These are phyloP conservation scores for Brachypteracias leptosomus DNA, from an alignment of 2,113 vertebrate genomes.

Conservation along the genomic window DNA sequence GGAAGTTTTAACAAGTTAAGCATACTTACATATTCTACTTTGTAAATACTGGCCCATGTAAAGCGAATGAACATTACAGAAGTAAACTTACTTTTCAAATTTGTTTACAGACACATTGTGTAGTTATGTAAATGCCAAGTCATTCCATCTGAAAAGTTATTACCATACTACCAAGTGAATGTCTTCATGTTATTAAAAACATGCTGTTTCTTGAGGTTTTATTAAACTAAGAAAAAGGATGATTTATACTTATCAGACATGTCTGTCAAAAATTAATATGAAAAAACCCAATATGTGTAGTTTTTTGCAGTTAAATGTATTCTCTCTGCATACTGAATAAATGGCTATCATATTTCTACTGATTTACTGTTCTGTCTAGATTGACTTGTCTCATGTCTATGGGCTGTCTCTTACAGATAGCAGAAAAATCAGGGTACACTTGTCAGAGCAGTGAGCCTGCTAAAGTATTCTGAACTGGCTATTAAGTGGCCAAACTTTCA, in stretches of 20 bases:
- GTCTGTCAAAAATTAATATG: neutral
- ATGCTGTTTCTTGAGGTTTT: conserved; percentile 20
- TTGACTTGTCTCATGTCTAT: neutral
- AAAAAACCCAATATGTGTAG: neutral
- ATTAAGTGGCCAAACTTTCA: neutral
- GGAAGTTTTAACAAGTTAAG: neutral
- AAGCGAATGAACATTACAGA: neutral
- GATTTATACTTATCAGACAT: neutral
- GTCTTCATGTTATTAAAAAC: neutral
- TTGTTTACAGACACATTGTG: neutral
- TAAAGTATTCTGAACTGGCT: neutral
- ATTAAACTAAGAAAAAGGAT: conserved; percentile 30
- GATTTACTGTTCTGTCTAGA: neutral
- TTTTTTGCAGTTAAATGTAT: neutral
- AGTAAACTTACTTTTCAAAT: neutral
- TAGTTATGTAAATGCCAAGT: neutral
- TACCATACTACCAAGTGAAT: neutral
- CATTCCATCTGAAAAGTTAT: neutral
- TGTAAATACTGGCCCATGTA: neutral
- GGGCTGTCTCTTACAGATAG: neutral
- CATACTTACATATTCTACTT: neutral
- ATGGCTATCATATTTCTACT: neutral
- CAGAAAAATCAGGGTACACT: neutral
- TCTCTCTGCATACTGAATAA: neutral
- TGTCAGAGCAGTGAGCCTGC: neutral